Percentiles rank a stretch among this genome's conserved stretches.
Evolutionary conservation across 2,888 invertebrate species (phyloP).

Genomic region (Pollenia amentaria): DNA sequence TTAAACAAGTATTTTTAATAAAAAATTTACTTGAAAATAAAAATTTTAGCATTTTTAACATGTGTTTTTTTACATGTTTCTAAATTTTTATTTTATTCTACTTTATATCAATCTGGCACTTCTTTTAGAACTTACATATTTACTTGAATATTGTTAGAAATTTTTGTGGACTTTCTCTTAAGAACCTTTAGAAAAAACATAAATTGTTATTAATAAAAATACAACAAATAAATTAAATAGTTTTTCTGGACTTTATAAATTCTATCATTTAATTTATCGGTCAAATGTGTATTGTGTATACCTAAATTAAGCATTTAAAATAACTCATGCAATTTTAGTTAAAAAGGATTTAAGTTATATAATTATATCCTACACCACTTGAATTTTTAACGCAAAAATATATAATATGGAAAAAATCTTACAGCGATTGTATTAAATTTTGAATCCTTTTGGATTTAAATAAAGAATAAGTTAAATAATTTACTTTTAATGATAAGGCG

Average conservation of each 20-base stretch:
- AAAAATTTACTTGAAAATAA: no score
- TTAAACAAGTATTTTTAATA: no score
- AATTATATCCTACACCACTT: slow-evolving; percentile 23
- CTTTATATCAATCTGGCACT: neutral
- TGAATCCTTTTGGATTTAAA: no score
- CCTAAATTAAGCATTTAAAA: neutral
- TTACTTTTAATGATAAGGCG: no score
- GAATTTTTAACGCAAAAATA: neutral
- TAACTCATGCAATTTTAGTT: slow-evolving; percentile 11
- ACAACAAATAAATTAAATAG: neutral
- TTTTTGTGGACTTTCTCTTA: neutral
- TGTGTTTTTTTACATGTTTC: no score
- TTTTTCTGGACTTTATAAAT: neutral
- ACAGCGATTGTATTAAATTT: no score
- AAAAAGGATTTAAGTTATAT: neutral
- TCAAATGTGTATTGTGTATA: neutral
- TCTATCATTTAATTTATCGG: slow-evolving; percentile 7
- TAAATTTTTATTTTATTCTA: no score
- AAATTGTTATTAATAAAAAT: neutral
- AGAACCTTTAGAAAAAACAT: neutral
- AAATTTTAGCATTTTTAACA: no score
- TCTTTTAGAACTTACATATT: neutral
- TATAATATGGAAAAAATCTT: no score
- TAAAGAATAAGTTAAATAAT: no score
- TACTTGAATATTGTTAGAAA: neutral